A percentile compares a stretch with the other conserved stretches of the same genome.
These are phyloP conservation scores for Upupa epops DNA, from an alignment of 2,113 vertebrate species.

Conservation along the genomic window DNA sequence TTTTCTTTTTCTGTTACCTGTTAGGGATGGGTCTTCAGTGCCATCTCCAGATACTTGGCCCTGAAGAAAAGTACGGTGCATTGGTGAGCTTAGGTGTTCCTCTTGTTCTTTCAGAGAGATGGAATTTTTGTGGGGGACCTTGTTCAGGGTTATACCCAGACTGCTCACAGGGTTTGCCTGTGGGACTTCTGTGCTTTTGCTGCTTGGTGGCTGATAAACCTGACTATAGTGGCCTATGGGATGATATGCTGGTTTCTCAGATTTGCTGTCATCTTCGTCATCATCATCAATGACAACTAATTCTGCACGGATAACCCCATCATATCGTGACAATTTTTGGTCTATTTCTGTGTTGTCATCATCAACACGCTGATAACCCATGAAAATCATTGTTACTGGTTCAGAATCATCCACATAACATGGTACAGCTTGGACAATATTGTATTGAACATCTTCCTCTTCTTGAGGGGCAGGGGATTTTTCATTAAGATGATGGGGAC, in stretches of 20 bases:
- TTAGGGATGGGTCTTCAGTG: conserved; percentile 73
- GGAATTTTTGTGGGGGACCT: conserved; percentile 71
- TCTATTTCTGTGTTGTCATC: conserved; percentile 63
- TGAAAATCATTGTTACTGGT: conserved; percentile 94
- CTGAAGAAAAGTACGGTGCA: conserved; percentile 7
- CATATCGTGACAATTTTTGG: conserved; percentile 71
- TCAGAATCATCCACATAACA: conserved; percentile 71
- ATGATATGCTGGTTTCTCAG: conserved; percentile 76
- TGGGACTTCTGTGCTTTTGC: conserved; percentile 21
- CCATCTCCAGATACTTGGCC: conserved; percentile 59
- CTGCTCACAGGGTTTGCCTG: conserved; percentile 34
- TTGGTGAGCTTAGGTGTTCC: conserved; percentile 67
- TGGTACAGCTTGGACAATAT: conserved; percentile 73
- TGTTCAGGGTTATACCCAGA: conserved; percentile 33
- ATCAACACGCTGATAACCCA: conserved; percentile 90
- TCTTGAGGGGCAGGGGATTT: conserved; percentile 15
- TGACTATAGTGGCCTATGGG: conserved; percentile 81
- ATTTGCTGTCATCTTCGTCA: conserved; percentile 72
- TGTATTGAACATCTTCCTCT: conserved; percentile 73
- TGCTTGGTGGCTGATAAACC: conserved; percentile 79
- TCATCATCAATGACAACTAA: conserved; percentile 85
- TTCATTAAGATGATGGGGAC: neutral
- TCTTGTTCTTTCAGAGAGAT: conserved; percentile 79
- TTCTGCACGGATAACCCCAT: conserved; percentile 87
- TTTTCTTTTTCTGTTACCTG: conserved; percentile 78